phyloP scores from a whole-genome alignment of 2,797 vertebrate species.

The Crocidura indochinensis region DNA sequence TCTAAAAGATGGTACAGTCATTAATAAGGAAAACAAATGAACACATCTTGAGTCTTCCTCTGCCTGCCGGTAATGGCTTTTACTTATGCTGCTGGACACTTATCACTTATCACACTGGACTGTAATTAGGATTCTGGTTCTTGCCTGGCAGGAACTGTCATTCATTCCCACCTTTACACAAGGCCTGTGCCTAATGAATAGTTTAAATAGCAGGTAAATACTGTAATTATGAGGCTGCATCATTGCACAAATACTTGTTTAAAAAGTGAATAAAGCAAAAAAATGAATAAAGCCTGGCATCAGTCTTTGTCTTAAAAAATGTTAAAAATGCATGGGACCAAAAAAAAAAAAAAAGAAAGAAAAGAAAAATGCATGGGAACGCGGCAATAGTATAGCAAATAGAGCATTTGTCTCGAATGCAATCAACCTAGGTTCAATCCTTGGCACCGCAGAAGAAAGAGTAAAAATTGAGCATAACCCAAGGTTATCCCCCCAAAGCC shows the following conservation, averaged over 20 bases:
- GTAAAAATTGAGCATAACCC: background rate
- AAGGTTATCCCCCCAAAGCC: too few species aligned
- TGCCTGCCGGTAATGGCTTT: background rate
- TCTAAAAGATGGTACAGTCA: background rate
- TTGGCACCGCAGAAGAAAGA: background rate
- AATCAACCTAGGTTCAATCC: too few species aligned
- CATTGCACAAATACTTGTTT: too few species aligned
- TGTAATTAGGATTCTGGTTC: background rate
- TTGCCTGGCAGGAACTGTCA: background rate
- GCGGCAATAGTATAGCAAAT: too few species aligned
- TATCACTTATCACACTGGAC: background rate
- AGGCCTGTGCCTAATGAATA: background rate
- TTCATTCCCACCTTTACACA: background rate
- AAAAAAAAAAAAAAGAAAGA: too few species aligned
- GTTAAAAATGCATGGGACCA: background rate
- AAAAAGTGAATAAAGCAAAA: background rate
- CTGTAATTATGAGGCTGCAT: too few species aligned
- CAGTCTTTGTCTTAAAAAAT: slow-evolving; percentile 23
- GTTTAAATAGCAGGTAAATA: slow-evolving; percentile 4
- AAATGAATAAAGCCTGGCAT: background rate
- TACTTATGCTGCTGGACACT: background rate
- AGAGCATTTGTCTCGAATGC: too few species aligned
- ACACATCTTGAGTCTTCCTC: background rate
- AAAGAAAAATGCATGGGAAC: background rate
- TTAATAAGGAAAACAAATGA: background rate